phyloP scores from a whole-genome alignment of 2,113 vertebrate species.

The Hydrochoerus hydrochaeris region DNA sequence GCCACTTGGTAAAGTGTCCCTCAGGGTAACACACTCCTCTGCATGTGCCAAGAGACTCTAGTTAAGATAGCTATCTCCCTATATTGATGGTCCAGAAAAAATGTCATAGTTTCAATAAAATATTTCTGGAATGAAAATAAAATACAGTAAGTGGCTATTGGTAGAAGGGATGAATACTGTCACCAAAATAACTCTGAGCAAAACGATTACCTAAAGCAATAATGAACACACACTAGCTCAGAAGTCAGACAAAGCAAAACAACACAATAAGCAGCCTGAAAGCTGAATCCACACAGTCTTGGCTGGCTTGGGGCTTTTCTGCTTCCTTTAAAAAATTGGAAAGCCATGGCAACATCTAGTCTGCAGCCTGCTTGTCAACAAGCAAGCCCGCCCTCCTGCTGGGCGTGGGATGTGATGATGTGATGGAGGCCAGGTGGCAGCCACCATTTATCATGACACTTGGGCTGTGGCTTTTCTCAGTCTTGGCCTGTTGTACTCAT shows the following conservation, averaged over 20 bases:
- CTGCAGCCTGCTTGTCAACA: neutral
- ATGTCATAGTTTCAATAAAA: neutral
- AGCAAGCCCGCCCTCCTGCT: neutral
- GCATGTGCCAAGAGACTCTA: neutral
- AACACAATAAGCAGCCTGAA: neutral
- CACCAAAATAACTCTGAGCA: neutral
- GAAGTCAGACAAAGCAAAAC: neutral
- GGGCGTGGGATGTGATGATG: neutral
- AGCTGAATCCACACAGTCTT: neutral
- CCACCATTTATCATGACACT: neutral
- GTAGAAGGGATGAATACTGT: neutral
- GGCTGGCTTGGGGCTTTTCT: neutral
- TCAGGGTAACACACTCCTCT: neutral
- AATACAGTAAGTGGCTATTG: neutral
- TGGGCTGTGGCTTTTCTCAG: neutral
- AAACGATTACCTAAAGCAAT: neutral
- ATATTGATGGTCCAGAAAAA: neutral
- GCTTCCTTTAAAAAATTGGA: neutral
- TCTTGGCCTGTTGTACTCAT: neutral
- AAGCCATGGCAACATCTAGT: neutral
- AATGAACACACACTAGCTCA: neutral
- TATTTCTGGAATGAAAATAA: constrained; percentile 40
- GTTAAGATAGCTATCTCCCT: neutral
- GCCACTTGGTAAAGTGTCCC: neutral
- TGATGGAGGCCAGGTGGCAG: neutral